Conservation (phyloP, 2,113 vertebrate genomes). For the Varanus komodoensis region DNA sequence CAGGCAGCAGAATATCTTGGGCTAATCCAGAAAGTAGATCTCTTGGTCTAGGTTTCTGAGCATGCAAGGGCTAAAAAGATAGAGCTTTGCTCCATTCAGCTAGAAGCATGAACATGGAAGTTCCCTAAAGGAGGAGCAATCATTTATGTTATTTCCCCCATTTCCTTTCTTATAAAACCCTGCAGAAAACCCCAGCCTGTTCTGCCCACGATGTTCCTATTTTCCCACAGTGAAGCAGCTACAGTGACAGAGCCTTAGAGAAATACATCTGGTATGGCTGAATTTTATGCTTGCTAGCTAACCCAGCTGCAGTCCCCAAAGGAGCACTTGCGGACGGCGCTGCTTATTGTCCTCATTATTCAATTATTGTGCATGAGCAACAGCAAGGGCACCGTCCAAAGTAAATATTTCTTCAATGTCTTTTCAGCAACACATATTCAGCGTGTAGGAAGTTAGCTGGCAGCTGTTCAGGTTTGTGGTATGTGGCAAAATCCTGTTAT, state of each 20-base stretch:
- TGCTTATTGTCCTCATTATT: conserved; percentile 26
- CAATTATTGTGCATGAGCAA: conserved; percentile 28
- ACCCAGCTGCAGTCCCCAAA: not conserved
- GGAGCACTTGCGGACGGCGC: not conserved
- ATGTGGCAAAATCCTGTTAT: conserved; percentile 1
- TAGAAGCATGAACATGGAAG: not conserved
- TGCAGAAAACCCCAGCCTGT: conserved; percentile 1
- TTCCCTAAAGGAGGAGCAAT: too few relatives aligned
- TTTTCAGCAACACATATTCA: not conserved
- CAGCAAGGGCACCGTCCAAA: conserved; percentile 16
- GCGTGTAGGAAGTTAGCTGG: conserved; percentile 19
- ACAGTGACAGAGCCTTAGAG: not conserved
- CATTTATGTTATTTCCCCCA: not conserved
- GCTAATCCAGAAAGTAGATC: not conserved
- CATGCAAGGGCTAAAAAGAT: not conserved
- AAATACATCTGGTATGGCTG: not conserved
- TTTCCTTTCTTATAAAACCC: conserved; percentile 5
- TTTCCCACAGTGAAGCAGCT: conserved; percentile 11
- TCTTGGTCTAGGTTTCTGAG: not conserved
- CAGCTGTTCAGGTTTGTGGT: not conserved
- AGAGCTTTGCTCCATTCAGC: not conserved
- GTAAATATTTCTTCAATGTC: conserved; percentile 22
- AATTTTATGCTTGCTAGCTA: not conserved
- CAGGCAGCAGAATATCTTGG: too few relatives aligned
- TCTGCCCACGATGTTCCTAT: not conserved